Evolutionary conservation across 2,888 invertebrate species (phyloP).

Genomic region (Mythimna pallens): DNA sequence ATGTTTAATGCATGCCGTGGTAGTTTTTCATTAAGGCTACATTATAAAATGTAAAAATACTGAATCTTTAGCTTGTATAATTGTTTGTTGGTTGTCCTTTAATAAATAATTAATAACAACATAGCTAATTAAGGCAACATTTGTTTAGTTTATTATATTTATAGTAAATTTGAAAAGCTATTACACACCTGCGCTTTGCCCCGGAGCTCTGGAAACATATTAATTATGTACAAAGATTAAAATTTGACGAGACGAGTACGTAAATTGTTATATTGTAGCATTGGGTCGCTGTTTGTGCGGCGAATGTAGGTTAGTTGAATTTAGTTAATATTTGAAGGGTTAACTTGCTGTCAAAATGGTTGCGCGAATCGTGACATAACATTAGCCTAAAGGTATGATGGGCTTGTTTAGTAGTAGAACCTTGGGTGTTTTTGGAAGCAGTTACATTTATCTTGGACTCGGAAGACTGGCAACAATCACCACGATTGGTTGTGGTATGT

Average conservation of each 20-base stretch:
- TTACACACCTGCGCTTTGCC: constrained; percentile 64
- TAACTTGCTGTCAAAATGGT: constrained; percentile 7
- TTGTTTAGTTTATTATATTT: constrained; percentile 48
- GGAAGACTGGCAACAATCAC: too few relatives aligned
- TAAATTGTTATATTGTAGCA: constrained; percentile 40
- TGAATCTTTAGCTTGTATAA: too few relatives aligned
- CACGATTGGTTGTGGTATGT: too few relatives aligned
- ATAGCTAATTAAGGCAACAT: constrained; percentile 34
- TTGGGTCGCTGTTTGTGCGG: constrained; percentile 27
- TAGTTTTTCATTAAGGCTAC: too few relatives aligned
- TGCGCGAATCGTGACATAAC: neutral
- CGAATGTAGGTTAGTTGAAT: constrained; percentile 35
- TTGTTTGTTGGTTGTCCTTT: too few relatives aligned
- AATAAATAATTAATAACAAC: too few relatives aligned
- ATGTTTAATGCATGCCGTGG: too few relatives aligned
- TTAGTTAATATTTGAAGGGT: constrained; percentile 21
- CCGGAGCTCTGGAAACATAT: constrained; percentile 65
- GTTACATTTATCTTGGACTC: too few relatives aligned
- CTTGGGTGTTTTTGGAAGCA: neutral
- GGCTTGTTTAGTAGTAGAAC: neutral
- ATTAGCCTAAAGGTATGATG: neutral
- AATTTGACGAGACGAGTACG: constrained; percentile 69
- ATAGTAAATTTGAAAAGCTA: constrained; percentile 61
- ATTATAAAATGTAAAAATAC: too few relatives aligned
- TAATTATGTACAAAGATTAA: constrained; percentile 70